Evolutionary conservation across 1,140 invertebrate genomes (phyloP), one percentile per base, ranked within the genome.

Genomic region (Belonocnema kinseyi): DNA sequence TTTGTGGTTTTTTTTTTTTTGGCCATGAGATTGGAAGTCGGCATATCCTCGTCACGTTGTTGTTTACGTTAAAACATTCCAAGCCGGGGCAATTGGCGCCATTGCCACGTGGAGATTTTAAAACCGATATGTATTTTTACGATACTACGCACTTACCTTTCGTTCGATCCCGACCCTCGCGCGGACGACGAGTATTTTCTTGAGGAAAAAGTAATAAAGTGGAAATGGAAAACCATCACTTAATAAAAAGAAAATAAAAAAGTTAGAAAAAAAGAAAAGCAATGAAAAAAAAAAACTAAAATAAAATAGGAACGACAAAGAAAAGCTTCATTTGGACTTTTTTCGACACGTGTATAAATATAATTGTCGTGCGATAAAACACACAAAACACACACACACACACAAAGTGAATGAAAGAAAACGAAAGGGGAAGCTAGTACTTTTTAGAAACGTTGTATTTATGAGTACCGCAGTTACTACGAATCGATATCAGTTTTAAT

Each of bases 401-500:
- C 21, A 51, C 73, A 77, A 77, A 77, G 71, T 46, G 52, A 40
- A 71, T 66, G 26, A 74, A 78, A 81, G 79, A 81, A 73, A 82
- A 82, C 76, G 81, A 86, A 85, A 84, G 77, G 70, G 82, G 82
- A 72, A 85, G 61, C 33, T 82, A 86, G 85, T 81, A 82, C 82
- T 83, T 84, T 88, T 87, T 88, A 85, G 84, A 86, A 56, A 54
- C 78, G 83, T 89, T 89, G 83, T 88, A 88, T 88, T 88, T 86
- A 86, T 84, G 82, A 87, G 86, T 87, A 85, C 81, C 61, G 61
- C 61, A 83, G 76, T 88, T 85, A 85, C 79, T 86, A 85, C 84
- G 82, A 86, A 87, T 89, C 84, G 77, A 85, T 84, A 88, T 87
- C 84, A 82, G 85, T 90, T 90, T 89, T 86, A 84, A 89, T 89